Evolutionary conservation across 2,888 invertebrate species (phyloP), one percentile per base, ranked within the genome.

Genomic region (Odontomyia ornata): DNA sequence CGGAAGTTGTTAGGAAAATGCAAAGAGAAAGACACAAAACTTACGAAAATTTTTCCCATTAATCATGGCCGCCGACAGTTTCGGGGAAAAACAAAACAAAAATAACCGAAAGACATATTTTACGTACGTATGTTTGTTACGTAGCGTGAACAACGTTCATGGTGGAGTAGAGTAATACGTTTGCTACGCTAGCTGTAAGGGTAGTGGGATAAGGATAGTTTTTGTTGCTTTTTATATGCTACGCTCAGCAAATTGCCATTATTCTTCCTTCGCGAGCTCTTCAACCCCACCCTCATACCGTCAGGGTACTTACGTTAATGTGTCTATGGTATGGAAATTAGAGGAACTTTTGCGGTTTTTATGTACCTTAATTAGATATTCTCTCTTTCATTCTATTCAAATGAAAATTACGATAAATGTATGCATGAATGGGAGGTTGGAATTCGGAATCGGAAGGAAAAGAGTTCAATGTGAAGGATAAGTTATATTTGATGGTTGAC

Each of bases 351-450:
- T 78, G 76, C 78, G 73, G 78, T 73, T 78, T 78, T 78, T 78
- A 78, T 78, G 78, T 75, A 75, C 71, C 75, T 75, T 78, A 78
- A 78, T 78, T 78, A 78, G 78, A 72, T 77, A 75, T 75, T 73
- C 57, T 43, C 43, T 30, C 47, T 47, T 62, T 65, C 65, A 65
- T 30, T 69, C 69, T 15, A 69, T 69, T 69, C 69, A 47, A 69
- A 69, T 46, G 69, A 69, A 69, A 69, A 69, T 69, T 23, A 69
- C 21, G 28, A 18, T 69, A n/a, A 18, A 69, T 65, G 43, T 30
- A 69, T 47, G 28, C 30, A 52, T 52, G 18, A 13, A 52, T 52
- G 21, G 60, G 21, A 23, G 21, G 47, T 65, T 36, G 36, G 9
- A 36, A 3, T 36, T 36, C 3, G 18, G 43, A 21, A n/a, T n/a